Percentiles rank a stretch among this genome's conserved stretches.
Evolutionary conservation across 2,113 vertebrate species (phyloP).

Genomic region (Hirundichthys speculiger): DNA sequence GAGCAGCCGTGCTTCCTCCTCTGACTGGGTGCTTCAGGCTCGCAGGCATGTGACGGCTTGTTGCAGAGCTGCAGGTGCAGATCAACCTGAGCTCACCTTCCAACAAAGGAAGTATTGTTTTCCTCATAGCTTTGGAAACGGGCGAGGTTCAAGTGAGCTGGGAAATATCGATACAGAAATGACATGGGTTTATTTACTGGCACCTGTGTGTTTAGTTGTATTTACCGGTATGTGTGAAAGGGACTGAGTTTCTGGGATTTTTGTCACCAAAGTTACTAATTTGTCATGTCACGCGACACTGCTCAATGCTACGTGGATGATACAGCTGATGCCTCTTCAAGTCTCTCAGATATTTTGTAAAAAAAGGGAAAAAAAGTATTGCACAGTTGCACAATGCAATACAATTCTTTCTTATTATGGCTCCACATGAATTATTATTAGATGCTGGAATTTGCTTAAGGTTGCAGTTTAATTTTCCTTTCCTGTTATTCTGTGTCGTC

Average conservation of each 20-base stretch:
- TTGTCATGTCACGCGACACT: conserved; percentile 24
- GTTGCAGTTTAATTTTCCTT: conserved; percentile 33
- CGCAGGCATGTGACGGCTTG: conserved; percentile 63
- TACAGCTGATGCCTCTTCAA: conserved; percentile 1
- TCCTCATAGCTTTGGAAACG: conserved; percentile 8
- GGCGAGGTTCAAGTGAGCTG: conserved; percentile 19
- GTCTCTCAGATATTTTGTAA: conserved; percentile 25
- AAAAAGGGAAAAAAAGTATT: conserved; percentile 2
- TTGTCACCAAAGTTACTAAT: conserved; percentile 3
- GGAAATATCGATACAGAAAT: conserved; percentile 42
- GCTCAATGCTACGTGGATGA: conserved; percentile 37
- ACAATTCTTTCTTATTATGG: no score
- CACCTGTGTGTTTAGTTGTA: not conserved
- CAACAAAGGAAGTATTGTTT: conserved; percentile 68
- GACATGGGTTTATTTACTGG: conserved; percentile 11
- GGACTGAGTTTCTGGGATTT: not conserved
- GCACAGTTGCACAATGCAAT: no score
- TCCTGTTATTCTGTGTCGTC: conserved; percentile 50
- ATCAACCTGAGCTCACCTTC: conserved; percentile 49
- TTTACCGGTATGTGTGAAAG: not conserved
- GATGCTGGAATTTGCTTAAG: conserved; percentile 31
- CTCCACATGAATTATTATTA: no score
- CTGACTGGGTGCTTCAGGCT: conserved; percentile 57
- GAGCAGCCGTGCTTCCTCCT: conserved; percentile 31
- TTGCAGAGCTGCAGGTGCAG: conserved; percentile 62